Evolutionary conservation across 2,888 invertebrate species (phyloP).

Genomic region (Zeuzera pyrina): DNA sequence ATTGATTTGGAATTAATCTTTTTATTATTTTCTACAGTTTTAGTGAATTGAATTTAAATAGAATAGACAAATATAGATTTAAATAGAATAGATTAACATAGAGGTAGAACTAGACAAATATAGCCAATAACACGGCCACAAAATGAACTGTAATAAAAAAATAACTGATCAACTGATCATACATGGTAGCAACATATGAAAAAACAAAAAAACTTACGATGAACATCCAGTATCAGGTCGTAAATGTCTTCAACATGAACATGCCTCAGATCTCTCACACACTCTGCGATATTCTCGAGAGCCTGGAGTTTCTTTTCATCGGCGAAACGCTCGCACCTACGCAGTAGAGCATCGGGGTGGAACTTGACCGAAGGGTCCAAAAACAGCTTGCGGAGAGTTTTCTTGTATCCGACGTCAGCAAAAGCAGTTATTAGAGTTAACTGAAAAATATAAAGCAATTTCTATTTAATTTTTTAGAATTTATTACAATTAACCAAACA

Average conservation of each 20-base stretch:
- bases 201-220: slow-evolving; percentile 71
- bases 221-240: slow-evolving; percentile 59
- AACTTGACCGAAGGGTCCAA: slow-evolving; percentile 67
- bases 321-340: slow-evolving; percentile 65
- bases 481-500: no score
- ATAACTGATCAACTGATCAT: no score
- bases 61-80: no score
- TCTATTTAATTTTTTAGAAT: no score
- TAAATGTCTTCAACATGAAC: slow-evolving; percentile 52
- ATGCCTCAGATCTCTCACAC: slow-evolving; percentile 36
- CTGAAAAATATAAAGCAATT: slow-evolving; percentile 31
- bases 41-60: no score
- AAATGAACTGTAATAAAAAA: no score
- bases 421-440: slow-evolving; percentile 63
- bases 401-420: slow-evolving; percentile 68
- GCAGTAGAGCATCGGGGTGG: slow-evolving; percentile 62
- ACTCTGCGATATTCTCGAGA: slow-evolving; percentile 42
- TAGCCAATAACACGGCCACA: not conserved
- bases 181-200: no score
- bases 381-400: slow-evolving; percentile 59
- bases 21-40: no score
- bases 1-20: no score
- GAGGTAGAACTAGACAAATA: no score
- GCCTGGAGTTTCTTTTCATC: slow-evolving; percentile 45
- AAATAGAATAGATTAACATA: no score